phyloP scores from a whole-genome alignment of 64 coral and sea anemone species.

The Montipora foliosa region DNA sequence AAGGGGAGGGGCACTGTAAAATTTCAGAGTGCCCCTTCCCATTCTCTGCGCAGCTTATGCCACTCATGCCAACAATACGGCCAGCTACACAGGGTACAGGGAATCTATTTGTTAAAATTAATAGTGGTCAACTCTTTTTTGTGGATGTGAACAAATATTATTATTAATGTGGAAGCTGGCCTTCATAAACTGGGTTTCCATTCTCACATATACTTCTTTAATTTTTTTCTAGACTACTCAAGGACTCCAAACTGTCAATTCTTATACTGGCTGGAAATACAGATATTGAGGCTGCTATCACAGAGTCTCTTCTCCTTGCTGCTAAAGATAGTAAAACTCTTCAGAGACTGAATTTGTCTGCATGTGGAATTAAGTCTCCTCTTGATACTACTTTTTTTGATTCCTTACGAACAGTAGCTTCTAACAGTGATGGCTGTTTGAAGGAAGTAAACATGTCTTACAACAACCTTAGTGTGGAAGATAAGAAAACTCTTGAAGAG shows the following conservation, averaged over 20 bases:
- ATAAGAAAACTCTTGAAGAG: conserved; percentile 46
- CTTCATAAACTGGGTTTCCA: no score
- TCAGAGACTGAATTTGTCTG: conserved; percentile 64
- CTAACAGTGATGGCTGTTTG: background rate
- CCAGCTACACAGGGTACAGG: no score
- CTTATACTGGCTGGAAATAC: conserved; percentile 17
- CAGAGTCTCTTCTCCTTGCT: background rate
- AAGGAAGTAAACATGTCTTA: conserved; percentile 61
- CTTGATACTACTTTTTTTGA: conserved; percentile 34
- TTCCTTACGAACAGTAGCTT: conserved; percentile 29
- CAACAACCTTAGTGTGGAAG: conserved; percentile 38
- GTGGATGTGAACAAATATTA: no score
- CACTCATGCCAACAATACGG: no score
- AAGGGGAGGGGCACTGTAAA: no score
- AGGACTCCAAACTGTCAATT: conserved; percentile 7
- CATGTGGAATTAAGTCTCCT: conserved; percentile 70
- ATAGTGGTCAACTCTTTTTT: no score
- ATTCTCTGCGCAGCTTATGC: no score
- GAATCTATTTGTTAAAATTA: no score
- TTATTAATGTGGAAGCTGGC: no score
- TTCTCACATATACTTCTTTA: background rate
- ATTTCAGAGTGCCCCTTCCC: no score
- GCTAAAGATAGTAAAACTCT: conserved; percentile 30
- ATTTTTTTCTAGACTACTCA: background rate
- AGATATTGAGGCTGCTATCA: background rate